Evolutionary conservation across 35 echinoderm and acorn worm genomes (phyloP).

Genomic region (Heliocidaris erythrogramma): DNA sequence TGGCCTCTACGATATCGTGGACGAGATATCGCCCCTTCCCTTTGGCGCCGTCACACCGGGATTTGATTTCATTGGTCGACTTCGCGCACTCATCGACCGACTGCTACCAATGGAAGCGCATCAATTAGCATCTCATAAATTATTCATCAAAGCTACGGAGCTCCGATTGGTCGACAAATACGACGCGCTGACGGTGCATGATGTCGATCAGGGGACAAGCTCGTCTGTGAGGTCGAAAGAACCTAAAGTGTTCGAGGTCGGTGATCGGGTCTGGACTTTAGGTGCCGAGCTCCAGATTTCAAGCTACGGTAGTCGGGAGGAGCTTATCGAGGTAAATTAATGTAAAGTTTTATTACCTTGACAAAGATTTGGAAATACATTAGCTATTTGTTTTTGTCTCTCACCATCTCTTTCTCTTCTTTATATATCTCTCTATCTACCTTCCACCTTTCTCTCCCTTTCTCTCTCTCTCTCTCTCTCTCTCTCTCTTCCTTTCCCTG

Average conservation of each 20-base stretch:
- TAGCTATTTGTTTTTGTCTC: background rate
- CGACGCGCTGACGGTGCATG: conserved; percentile 64
- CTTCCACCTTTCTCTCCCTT: background rate
- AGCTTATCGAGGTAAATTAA: conserved; percentile 75
- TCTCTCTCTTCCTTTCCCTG: no score
- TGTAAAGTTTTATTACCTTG: background rate
- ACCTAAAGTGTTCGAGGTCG: conserved; percentile 82
- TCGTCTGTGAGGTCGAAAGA: conserved; percentile 76
- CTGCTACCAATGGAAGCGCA: conserved; percentile 70
- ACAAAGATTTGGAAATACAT: background rate
- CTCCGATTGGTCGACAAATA: conserved; percentile 71
- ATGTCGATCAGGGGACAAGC: conserved; percentile 89
- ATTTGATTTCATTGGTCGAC: conserved; percentile 70
- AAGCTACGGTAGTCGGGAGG: conserved; percentile 60
- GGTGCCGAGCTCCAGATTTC: conserved; percentile 66
- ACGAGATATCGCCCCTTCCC: conserved; percentile 72
- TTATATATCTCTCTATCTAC: background rate
- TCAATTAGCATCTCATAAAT: conserved; percentile 59
- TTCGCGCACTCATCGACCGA: conserved; percentile 55
- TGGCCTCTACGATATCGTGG: conserved; percentile 69
- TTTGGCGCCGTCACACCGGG: conserved; percentile 71
- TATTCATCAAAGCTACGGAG: conserved; percentile 60
- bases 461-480: no score
- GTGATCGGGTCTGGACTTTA: conserved; percentile 69
- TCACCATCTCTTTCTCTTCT: background rate